Conservation (phyloP, 2,113 vertebrate species). For the Salvator merianae region DNA sequence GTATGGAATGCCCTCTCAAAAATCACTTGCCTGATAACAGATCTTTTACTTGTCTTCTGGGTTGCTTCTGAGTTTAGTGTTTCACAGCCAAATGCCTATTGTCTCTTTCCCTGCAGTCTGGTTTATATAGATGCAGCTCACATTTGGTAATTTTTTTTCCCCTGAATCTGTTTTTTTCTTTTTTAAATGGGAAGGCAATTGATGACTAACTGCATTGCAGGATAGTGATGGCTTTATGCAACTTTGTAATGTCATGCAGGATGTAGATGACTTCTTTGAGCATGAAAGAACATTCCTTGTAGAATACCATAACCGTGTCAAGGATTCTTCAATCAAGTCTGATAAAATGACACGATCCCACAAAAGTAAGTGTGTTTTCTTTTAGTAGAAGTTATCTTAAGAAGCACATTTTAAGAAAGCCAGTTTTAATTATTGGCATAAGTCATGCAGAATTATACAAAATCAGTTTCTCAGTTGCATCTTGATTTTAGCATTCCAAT, state of each 20-base stretch:
- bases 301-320: slow-evolving; percentile 97
- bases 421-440: not conserved
- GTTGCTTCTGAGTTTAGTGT: not conserved
- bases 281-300: slow-evolving; percentile 98
- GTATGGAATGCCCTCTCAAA: not conserved
- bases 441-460: not conserved
- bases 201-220: not conserved
- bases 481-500: not conserved
- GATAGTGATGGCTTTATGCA: slow-evolving; percentile 8
- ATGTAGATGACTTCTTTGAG: slow-evolving; percentile 98
- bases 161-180: not conserved
- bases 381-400: slow-evolving; percentile 12
- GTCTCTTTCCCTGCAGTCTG: not conserved
- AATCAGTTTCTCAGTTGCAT: not conserved
- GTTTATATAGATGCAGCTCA: not conserved
- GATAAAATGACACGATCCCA: slow-evolving; percentile 98
- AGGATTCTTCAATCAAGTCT: slow-evolving; percentile 94
- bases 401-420: slow-evolving; percentile 4
- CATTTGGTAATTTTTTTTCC: too few relatives aligned
- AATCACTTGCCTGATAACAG: not conserved
- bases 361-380: slow-evolving; percentile 86
- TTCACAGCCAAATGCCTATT: not conserved
- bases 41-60: not conserved
- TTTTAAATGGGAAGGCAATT: not conserved
- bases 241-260: slow-evolving; percentile 75